A percentile compares a stretch with the other conserved stretches of the same genome.
phyloP scores from a whole-genome alignment of 1,140 invertebrate species.

The Anoplolepis gracilipes region DNA sequence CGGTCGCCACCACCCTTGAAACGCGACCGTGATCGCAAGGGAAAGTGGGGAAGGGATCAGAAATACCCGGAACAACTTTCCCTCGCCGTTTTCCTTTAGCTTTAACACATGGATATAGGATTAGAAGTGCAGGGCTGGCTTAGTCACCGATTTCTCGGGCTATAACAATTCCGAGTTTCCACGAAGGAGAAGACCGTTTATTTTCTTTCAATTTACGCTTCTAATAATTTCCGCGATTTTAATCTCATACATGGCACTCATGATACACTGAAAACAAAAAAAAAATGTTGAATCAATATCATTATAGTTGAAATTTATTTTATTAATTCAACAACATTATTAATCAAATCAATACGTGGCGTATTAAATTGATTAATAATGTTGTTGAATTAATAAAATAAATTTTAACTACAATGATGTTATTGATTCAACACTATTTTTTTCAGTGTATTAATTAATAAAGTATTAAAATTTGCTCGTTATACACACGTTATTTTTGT shows the following conservation, averaged over 20 bases:
- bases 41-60: conserved; percentile 19
- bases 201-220: neutral
- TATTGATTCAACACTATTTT: too few species aligned
- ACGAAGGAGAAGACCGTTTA: neutral
- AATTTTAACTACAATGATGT: too few species aligned
- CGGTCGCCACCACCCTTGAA: conserved; percentile 50
- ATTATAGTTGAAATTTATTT: too few species aligned
- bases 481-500: neutral
- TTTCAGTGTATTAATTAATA: neutral
- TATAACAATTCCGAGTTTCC: conserved; percentile 49
- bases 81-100: conserved; percentile 48
- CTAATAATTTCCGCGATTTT: conserved; percentile 10
- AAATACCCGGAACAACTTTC: conserved; percentile 73
- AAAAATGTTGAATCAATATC: too few species aligned
- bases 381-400: too few species aligned
- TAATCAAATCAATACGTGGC: too few species aligned
- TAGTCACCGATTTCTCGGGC: conserved; percentile 49
- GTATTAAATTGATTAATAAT: too few species aligned
- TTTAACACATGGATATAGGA: neutral
- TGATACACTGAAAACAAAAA: too few species aligned
- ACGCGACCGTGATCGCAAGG: conserved; percentile 54
- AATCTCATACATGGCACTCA: neutral
- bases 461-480: neutral
- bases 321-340: too few species aligned
- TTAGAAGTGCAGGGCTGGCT: neutral